Evolutionary conservation across 2,113 vertebrate genomes (phyloP).

Genomic region (Embiotoca jacksoni): DNA sequence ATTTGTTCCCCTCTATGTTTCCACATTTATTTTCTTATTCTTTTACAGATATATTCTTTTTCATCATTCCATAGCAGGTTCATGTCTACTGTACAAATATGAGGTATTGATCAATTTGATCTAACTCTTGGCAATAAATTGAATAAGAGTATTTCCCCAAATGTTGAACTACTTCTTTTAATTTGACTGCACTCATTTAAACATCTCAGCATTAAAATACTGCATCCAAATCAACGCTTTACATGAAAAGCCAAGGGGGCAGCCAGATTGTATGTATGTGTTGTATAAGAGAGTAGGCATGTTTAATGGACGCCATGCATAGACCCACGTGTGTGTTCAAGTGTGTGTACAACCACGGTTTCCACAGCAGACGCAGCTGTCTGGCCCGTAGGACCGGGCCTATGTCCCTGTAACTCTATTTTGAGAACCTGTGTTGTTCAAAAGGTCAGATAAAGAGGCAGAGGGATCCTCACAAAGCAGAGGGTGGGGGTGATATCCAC

Average conservation of each 20-base stretch:
- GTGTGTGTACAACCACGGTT: constrained; percentile 68
- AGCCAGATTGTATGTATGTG: not conserved
- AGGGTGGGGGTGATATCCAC: constrained; percentile 65
- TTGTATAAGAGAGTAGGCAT: not conserved
- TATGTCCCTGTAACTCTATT: constrained; percentile 81
- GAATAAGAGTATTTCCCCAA: not conserved
- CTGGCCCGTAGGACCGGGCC: constrained; percentile 58
- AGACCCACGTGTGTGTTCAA: not conserved
- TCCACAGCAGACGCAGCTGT: constrained; percentile 85
- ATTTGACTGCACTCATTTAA: not conserved
- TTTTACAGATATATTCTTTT: no score
- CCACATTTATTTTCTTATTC: no score
- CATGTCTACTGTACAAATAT: not conserved
- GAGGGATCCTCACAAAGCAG: constrained; percentile 68
- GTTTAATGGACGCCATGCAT: constrained; percentile 1
- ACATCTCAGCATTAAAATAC: not conserved
- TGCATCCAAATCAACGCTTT: not conserved
- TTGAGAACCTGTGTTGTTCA: constrained; percentile 78
- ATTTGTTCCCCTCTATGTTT: no score
- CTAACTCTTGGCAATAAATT: not conserved
- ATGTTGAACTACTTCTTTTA: not conserved
- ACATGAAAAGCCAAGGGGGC: not conserved
- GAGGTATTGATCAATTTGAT: no score
- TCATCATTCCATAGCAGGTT: not conserved
- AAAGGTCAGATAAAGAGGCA: constrained; percentile 85